A percentile compares a stretch with the other conserved stretches of the same genome.
These are phyloP conservation scores for Nasonia oneida DNA, from an alignment of 2,888 invertebrate genomes.

Conservation along the genomic window DNA sequence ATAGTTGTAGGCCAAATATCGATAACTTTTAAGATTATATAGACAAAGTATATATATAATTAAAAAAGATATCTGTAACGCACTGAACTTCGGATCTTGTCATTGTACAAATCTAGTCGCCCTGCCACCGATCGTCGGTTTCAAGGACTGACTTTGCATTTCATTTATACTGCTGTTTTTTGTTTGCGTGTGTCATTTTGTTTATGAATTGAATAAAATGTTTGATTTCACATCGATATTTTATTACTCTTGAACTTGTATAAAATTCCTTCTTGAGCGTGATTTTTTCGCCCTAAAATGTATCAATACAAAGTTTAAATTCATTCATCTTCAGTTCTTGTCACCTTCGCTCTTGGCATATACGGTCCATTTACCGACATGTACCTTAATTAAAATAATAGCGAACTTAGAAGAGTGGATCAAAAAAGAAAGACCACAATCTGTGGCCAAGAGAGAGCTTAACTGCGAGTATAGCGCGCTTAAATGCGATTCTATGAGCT, in stretches of 20 bases:
- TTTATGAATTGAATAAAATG: background rate
- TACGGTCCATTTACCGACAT: constrained; percentile 54
- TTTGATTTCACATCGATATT: background rate
- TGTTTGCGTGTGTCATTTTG: constrained; percentile 9
- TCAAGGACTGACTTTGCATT: constrained; percentile 28
- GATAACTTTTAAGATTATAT: constrained; percentile 39
- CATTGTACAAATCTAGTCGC: constrained; percentile 60
- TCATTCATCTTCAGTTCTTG: constrained; percentile 5
- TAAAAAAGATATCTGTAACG: constrained; percentile 34
- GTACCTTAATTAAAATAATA: constrained; percentile 60
- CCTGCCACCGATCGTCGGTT: constrained; percentile 21
- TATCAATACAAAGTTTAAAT: background rate
- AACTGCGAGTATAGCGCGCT: constrained; percentile 43
- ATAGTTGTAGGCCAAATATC: constrained; percentile 50
- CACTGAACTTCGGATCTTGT: constrained; percentile 56
- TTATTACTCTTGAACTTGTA: background rate
- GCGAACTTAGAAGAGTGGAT: constrained; percentile 41
- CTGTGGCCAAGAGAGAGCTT: constrained; percentile 42
- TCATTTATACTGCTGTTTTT: background rate
- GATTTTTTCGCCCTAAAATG: background rate
- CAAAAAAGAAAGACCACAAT: constrained; percentile 39
- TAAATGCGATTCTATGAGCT: constrained; percentile 49
- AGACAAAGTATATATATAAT: constrained; percentile 12
- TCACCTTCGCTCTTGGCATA: constrained; percentile 6
- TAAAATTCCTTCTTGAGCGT: background rate